phyloP scores from a whole-genome alignment of 1,140 invertebrate genomes.

The Archegozetes longisetosus region DNA sequence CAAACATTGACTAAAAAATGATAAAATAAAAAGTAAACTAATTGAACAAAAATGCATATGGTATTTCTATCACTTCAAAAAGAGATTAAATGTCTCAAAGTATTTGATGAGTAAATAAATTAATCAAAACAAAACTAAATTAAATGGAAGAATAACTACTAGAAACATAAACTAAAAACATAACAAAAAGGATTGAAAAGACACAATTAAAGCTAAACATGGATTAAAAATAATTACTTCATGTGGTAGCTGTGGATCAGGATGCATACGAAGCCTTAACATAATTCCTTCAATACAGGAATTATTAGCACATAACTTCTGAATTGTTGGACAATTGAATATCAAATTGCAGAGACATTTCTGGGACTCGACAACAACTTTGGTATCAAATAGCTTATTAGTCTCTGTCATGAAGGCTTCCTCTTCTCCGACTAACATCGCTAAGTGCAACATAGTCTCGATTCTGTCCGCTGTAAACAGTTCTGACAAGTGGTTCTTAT shows the following conservation, averaged over 20 bases:
- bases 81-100: too few species aligned
- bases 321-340: constrained; percentile 55
- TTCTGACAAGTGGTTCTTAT: constrained; percentile 51
- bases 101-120: too few species aligned
- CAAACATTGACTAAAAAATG: too few species aligned
- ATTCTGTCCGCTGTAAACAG: constrained; percentile 49
- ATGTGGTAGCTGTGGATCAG: constrained; percentile 38
- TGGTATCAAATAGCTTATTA: constrained; percentile 12
- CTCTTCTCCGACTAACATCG: constrained; percentile 35
- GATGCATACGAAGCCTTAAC: constrained; percentile 50
- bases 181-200: too few species aligned
- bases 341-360: constrained; percentile 80
- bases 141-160: too few species aligned
- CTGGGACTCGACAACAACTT: constrained; percentile 53
- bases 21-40: too few species aligned
- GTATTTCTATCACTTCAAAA: too few species aligned
- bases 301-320: constrained; percentile 48
- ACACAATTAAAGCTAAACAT: too few species aligned
- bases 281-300: constrained; percentile 54
- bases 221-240: constrained; percentile 39
- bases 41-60: too few species aligned
- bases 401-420: constrained; percentile 22
- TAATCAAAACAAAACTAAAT: too few species aligned
- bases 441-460: constrained; percentile 42
- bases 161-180: too few species aligned